Conservation (phyloP, 2,888 invertebrate genomes). For the Eupithecia abbreviata region DNA sequence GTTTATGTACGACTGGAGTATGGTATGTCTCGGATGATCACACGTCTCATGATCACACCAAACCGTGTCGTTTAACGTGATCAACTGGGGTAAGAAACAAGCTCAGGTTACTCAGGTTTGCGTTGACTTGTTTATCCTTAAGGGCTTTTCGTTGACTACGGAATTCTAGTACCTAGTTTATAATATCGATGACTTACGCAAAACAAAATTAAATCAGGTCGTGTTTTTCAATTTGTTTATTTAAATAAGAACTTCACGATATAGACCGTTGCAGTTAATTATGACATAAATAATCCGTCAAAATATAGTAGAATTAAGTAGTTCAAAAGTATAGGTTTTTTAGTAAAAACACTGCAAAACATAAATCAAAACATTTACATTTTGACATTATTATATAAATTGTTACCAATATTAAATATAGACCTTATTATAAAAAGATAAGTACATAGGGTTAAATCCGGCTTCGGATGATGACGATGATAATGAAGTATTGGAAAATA, state of each 20-base stretch:
- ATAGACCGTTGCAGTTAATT: not conserved
- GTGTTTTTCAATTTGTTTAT: not conserved
- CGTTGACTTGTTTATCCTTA: too few relatives aligned
- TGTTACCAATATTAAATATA: not conserved
- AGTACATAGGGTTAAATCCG: not conserved
- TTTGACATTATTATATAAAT: not conserved
- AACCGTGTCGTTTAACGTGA: too few relatives aligned
- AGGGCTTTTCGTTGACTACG: too few relatives aligned
- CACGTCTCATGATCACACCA: too few relatives aligned
- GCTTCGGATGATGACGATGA: not conserved
- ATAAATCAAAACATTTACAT: not conserved
- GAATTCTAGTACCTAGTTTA: too few relatives aligned
- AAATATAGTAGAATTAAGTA: not conserved
- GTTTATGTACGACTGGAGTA: too few relatives aligned
- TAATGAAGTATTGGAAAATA: not conserved
- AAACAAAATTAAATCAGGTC: not conserved
- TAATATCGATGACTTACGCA: not conserved
- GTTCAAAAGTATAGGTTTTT: not conserved
- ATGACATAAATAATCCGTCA: not conserved
- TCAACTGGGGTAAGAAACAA: too few relatives aligned
- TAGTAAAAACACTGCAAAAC: not conserved
- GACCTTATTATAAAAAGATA: not conserved
- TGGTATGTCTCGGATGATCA: too few relatives aligned
- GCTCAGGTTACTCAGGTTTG: too few relatives aligned
- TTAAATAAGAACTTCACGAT: not conserved